Base-by-base conservation (phyloP, 2,888 invertebrate species). In the Tenthredo notha region DNA sequence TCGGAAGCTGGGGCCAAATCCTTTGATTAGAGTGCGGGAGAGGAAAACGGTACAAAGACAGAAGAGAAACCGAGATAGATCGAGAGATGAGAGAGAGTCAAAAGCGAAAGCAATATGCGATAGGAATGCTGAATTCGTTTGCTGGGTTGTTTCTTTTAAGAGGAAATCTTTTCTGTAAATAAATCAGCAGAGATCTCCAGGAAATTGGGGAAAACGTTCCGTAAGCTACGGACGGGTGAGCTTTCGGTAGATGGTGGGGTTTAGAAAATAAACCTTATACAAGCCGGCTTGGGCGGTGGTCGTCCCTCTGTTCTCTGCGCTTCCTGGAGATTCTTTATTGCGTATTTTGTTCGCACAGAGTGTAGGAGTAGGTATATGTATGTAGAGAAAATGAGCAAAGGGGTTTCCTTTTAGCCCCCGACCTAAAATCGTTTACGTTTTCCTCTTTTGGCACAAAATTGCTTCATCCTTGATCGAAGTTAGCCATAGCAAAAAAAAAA, bases 141-240 rank as follows among this genome's bases (percentile, higher is more conserved):
- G 58, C 72, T 29, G 61, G 37, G 33, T 80, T 85, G 70, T 85
- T 85, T 77, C 70, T 47, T 70, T 80, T 54, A 54, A 61, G 85
- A 40, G 61, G 25, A 78, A 78, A 85, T 85, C 80, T 85, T 82
- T 85, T 85, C 78, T 85, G 78, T 58, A 80, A 82, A 82, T 85
- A 85, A 85, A 85, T 85, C 85, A 78, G 67, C 80, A 33, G 78
- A 78, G 85, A 85, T 85, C 67, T 85, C 72, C 67, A 54, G 85
- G 70, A 85, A 85, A 85, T 85, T 85, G 85, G 85, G 85, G 82
- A 85, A 85, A 85, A 80, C 82, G 65, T 78, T 85, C 70, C 47
- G 70, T 50, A 85, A 85, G 77, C 85, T 43, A 77, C 61, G 85
- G 70, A 54, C 29, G 70, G 67, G 47, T 83, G 67, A 83, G 83